Evolutionary conservation across 2,797 vertebrate genomes (phyloP).

Genomic region (Aythya fuligula): DNA sequence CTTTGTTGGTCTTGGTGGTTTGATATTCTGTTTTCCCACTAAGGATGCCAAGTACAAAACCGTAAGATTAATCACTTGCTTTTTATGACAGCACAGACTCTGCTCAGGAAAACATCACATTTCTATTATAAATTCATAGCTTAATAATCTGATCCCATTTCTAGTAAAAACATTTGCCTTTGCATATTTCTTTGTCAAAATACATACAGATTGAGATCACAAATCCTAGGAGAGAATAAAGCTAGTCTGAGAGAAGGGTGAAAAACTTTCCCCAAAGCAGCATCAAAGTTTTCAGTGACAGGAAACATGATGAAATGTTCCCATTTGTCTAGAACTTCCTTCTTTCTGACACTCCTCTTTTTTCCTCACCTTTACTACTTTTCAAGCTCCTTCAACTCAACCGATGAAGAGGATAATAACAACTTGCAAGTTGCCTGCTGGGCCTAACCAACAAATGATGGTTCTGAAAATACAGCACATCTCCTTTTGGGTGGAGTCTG

Average conservation of each 20-base stretch:
- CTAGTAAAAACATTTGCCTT: not conserved
- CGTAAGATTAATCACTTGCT: not conserved
- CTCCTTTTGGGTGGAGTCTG: not conserved
- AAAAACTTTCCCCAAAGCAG: not conserved
- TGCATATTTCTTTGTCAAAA: not conserved
- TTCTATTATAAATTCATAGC: not conserved
- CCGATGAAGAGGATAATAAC: not conserved
- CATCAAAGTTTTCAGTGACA: not conserved
- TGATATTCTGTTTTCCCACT: conserved; percentile 99
- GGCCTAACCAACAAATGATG: not conserved
- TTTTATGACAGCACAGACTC: not conserved
- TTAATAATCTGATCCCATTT: not conserved
- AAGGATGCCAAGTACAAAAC: conserved; percentile 12
- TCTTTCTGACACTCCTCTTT: not conserved
- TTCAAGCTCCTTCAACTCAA: not conserved
- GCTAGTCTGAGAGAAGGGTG: not conserved
- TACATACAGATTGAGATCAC: not conserved
- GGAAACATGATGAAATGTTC: not conserved
- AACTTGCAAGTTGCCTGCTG: not conserved
- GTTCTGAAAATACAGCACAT: not conserved
- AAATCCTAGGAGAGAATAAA: not conserved
- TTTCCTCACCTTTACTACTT: not conserved
- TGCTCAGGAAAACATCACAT: not conserved
- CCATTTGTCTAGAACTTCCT: not conserved
- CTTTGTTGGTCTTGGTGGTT: conserved; percentile 96